These are phyloP conservation scores for Parasteatoda tepidariorum DNA, from an alignment of 1,140 invertebrate species.

Conservation along the genomic window DNA sequence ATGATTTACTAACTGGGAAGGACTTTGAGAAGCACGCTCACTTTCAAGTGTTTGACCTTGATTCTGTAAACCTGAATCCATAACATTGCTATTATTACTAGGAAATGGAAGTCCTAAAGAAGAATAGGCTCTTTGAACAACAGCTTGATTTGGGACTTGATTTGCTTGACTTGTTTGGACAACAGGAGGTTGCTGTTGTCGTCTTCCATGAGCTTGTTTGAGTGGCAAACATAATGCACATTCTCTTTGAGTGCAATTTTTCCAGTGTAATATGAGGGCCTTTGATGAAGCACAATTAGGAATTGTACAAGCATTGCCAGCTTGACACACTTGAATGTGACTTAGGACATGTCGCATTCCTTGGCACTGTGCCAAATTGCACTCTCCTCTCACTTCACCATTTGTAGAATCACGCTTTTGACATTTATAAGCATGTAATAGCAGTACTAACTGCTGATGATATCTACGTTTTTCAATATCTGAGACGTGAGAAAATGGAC, in stretches of 20 bases:
- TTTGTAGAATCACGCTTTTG: conserved; percentile 83
- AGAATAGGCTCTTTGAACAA: conserved; percentile 85
- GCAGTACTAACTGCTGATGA: conserved; percentile 95
- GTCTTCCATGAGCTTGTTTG: conserved; percentile 90
- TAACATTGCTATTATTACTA: conserved; percentile 38
- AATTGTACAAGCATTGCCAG: conserved; percentile 88
- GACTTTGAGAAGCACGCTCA: conserved; percentile 43
- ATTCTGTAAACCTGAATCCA: background rate
- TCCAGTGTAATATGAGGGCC: conserved; percentile 99
- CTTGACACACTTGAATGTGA: conserved; percentile 97
- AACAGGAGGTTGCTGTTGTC: conserved; percentile 67
- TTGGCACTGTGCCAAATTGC: conserved; percentile 94
- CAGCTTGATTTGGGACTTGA: conserved; percentile 71
- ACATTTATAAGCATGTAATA: conserved; percentile 99
- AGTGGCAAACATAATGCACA: conserved; percentile 98
- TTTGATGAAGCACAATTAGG: conserved; percentile 98
- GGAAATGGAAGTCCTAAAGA: conserved; percentile 79
- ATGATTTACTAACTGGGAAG: conserved; percentile 44
- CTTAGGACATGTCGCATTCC: conserved; percentile 99
- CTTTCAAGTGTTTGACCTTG: conserved; percentile 7
- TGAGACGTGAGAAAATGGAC: conserved; percentile 70
- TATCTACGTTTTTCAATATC: conserved; percentile 98
- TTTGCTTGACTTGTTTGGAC: conserved; percentile 34
- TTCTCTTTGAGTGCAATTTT: conserved; percentile 92
- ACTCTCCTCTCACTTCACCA: conserved; percentile 70